Conservation (phyloP, 2,888 invertebrate genomes). For the Dryadula phaetusa region DNA sequence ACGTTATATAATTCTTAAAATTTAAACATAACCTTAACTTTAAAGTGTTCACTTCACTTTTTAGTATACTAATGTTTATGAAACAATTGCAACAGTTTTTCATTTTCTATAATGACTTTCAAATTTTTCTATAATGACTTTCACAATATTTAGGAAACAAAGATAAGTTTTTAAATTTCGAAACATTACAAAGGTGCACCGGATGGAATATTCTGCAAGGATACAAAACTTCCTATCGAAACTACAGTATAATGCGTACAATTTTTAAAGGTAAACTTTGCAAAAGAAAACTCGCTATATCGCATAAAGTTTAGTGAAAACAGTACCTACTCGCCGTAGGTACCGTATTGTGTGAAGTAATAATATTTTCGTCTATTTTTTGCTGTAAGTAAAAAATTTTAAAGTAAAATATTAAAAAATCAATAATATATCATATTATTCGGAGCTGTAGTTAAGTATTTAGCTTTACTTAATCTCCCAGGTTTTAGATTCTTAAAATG, state of each 20-base stretch:
- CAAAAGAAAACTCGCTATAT: neutral
- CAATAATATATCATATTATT: too few relatives aligned
- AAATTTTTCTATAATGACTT: neutral
- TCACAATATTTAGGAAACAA: neutral
- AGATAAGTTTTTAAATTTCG: neutral
- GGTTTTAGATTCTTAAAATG: too few relatives aligned
- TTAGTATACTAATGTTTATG: too few relatives aligned
- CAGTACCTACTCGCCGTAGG: neutral
- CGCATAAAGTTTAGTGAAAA: neutral
- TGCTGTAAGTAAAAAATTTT: too few relatives aligned
- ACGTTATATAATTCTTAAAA: neutral
- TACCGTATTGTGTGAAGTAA: neutral
- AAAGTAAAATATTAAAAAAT: too few relatives aligned
- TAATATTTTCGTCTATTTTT: neutral
- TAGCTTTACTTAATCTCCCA: too few relatives aligned
- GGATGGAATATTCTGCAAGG: conserved; percentile 5
- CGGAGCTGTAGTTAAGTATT: too few relatives aligned
- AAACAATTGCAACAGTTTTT: too few relatives aligned
- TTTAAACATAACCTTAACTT: neutral
- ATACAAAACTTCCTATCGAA: conserved; percentile 14
- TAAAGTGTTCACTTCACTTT: too few relatives aligned
- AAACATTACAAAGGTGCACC: conserved; percentile 1
- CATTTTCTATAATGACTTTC: too few relatives aligned
- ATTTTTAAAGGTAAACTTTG: conserved; percentile 4
- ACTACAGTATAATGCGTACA: conserved; percentile 2